Evolutionary conservation across 37 sponge, comb jelly and placozoan genomes (phyloP).

Genomic region (Theonella swinhoei): DNA sequence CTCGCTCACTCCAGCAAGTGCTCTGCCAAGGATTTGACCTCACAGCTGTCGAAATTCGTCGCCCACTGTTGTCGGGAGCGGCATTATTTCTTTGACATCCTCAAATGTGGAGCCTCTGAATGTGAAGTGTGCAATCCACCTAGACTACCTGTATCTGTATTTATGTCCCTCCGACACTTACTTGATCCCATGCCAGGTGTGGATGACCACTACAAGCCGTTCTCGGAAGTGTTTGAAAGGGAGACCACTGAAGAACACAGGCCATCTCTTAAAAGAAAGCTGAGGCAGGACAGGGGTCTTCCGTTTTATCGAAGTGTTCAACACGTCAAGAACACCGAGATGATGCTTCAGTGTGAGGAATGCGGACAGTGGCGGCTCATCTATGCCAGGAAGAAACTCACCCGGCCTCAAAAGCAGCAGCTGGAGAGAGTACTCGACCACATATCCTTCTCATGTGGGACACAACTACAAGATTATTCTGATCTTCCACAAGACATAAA

Average conservation of each 20-base stretch:
- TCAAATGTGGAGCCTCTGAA: conserved; percentile 6
- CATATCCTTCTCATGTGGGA: too few species aligned
- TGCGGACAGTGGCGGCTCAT: conserved; percentile 31
- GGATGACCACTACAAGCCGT: conserved; percentile 1
- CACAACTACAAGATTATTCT: too few species aligned
- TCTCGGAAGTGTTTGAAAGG: background rate
- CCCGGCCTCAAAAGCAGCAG: too few species aligned
- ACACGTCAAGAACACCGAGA: conserved; percentile 14
- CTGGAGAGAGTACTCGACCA: too few species aligned
- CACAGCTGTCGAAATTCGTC: background rate
- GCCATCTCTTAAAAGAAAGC: background rate
- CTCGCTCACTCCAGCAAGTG: background rate
- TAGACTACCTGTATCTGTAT: too few species aligned
- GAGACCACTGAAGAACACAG: conserved; percentile 23
- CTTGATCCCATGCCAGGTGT: background rate
- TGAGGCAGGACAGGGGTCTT: background rate
- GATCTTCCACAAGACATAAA: too few species aligned
- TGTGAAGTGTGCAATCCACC: too few species aligned
- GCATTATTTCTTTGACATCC: conserved; percentile 20
- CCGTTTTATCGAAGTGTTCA: conserved; percentile 23
- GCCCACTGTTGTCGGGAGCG: conserved; percentile 7
- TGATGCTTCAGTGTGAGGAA: conserved; percentile 24
- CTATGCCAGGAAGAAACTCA: conserved; percentile 7
- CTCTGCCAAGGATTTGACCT: conserved; percentile 13
- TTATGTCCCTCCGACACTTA: too few species aligned